Conservation (phyloP, 2,113 vertebrate species). For the Falcunculus frontatus region DNA sequence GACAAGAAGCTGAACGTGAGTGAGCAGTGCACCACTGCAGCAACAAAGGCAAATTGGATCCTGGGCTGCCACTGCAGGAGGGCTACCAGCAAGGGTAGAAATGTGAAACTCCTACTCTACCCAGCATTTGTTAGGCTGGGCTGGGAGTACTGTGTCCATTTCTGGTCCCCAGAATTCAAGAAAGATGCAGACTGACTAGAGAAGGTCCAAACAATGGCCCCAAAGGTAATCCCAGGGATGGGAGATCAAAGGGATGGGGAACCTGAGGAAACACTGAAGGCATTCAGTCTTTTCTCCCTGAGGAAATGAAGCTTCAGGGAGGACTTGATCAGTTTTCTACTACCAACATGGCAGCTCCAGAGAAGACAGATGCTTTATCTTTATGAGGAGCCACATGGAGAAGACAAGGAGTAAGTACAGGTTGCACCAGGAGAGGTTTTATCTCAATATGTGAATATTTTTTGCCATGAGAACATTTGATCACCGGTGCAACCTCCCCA, state of each 20-base stretch:
- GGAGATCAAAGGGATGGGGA: not conserved
- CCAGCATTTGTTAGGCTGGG: accelerated
- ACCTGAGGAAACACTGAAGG: not conserved
- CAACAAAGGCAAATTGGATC: not conserved
- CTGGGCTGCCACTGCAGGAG: not conserved
- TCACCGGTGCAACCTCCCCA: not conserved
- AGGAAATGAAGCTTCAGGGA: not conserved
- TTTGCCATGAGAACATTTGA: not conserved
- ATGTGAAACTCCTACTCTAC: not conserved
- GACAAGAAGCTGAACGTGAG: accelerated
- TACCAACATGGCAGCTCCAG: not conserved
- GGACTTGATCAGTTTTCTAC: not conserved
- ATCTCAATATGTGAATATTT: not conserved
- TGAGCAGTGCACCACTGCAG: not conserved
- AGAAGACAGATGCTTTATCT: not conserved
- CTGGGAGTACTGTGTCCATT: not conserved
- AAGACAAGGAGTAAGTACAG: not conserved
- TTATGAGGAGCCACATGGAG: not conserved
- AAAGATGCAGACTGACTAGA: not conserved
- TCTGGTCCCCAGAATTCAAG: not conserved
- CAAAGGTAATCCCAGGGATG: not conserved
- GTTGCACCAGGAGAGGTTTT: not conserved
- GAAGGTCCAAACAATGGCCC: not conserved
- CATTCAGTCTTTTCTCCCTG: not conserved
- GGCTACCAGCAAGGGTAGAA: not conserved